A percentile compares a stretch with the other conserved stretches of the same genome.
These are phyloP conservation scores for Cephus runcator DNA, from an alignment of 2,888 invertebrate genomes.

Conservation along the genomic window DNA sequence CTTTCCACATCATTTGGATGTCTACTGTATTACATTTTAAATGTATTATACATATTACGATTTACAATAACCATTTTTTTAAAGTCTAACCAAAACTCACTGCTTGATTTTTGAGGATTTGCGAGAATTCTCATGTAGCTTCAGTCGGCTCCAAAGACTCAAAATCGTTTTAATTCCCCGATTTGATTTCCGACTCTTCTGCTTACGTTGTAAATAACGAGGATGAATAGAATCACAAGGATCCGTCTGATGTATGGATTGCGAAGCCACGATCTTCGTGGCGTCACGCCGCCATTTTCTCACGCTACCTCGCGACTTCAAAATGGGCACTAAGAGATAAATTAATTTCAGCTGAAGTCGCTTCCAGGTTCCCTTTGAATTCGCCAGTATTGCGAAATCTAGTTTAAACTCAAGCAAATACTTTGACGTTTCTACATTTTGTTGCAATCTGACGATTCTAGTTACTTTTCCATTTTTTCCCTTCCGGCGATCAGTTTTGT, in stretches of 20 bases:
- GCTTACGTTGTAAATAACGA: neutral
- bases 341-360: neutral
- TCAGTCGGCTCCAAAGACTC: slow-evolving; percentile 36
- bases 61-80: neutral
- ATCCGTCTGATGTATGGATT: slow-evolving; percentile 1
- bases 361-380: neutral
- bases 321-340: neutral
- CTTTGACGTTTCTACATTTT: neutral
- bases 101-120: slow-evolving; percentile 13
- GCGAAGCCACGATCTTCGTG: neutral
- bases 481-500: neutral
- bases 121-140: slow-evolving; percentile 9
- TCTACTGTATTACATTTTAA: neutral
- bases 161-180: slow-evolving; percentile 29
- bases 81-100: slow-evolving; percentile 23
- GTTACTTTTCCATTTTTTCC: neutral
- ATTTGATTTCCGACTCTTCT: slow-evolving; percentile 8
- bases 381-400: neutral
- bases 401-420: neutral
- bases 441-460: slow-evolving; percentile 8
- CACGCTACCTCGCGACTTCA: neutral
- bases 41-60: neutral
- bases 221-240: slow-evolving; percentile 14
- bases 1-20: slow-evolving; percentile 26
- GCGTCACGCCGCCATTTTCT: neutral